phyloP scores from a whole-genome alignment of 2,888 invertebrate species.

The Meganola albula region DNA sequence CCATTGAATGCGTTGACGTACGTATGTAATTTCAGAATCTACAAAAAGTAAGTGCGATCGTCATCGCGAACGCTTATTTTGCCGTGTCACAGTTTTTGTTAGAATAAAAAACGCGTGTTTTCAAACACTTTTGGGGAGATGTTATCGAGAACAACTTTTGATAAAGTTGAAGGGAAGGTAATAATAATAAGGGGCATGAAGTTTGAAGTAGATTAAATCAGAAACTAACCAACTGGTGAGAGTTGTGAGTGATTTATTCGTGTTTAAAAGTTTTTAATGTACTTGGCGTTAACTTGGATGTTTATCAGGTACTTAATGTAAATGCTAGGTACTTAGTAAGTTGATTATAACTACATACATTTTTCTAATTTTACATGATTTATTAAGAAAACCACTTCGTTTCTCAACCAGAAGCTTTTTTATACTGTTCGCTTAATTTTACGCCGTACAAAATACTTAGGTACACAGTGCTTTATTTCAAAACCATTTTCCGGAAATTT shows the following conservation, averaged over 20 bases:
- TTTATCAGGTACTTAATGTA: too few species aligned
- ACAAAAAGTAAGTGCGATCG: slow-evolving; percentile 50
- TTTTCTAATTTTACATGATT: background rate
- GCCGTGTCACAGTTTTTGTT: slow-evolving; percentile 31
- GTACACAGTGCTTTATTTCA: too few species aligned
- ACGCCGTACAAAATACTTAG: too few species aligned
- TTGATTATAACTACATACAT: too few species aligned
- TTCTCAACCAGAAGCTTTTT: too few species aligned
- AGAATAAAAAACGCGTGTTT: slow-evolving; percentile 27
- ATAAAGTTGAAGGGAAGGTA: slow-evolving; percentile 28
- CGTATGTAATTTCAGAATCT: slow-evolving; percentile 64
- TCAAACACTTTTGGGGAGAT: slow-evolving; percentile 35
- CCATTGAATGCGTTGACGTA: slow-evolving; percentile 56
- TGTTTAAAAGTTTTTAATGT: slow-evolving; percentile 19
- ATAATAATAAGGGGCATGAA: slow-evolving; percentile 30
- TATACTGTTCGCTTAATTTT: too few species aligned
- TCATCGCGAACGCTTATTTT: slow-evolving; percentile 29
- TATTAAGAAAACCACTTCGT: background rate
- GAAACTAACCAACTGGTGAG: slow-evolving; percentile 22
- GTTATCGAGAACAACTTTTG: slow-evolving; percentile 33
- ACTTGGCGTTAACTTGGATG: too few species aligned
- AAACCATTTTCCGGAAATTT: slow-evolving; percentile 7
- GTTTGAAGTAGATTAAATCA: slow-evolving; percentile 28
- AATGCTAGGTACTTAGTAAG: too few species aligned
- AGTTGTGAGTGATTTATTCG: slow-evolving; percentile 25